Evolutionary conservation across 2,888 invertebrate genomes (phyloP).

Genomic region (Ypsolopha sequella): DNA sequence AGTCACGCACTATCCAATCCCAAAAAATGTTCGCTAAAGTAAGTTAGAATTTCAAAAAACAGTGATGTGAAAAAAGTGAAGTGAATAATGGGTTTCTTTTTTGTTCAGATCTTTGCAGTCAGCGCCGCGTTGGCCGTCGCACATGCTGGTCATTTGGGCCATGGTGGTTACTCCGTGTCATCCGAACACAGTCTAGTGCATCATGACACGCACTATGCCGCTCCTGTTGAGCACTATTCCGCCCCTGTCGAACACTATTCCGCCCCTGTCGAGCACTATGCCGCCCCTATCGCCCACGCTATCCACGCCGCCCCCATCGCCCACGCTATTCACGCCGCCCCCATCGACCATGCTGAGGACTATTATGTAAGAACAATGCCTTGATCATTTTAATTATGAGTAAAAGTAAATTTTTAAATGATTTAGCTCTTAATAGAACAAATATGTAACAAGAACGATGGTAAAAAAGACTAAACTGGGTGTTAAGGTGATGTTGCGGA

Average conservation of each 20-base stretch:
- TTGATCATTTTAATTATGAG: not conserved
- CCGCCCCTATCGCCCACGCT: conserved; percentile 18
- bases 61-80: conserved; percentile 2
- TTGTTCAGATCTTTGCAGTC: conserved; percentile 43
- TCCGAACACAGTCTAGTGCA: conserved; percentile 26
- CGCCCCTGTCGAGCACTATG: conserved; percentile 21
- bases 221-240: conserved; percentile 18
- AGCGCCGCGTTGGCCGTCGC: conserved; percentile 49
- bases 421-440: no score
- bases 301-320: conserved; percentile 18
- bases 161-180: conserved; percentile 23
- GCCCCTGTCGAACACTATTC: conserved; percentile 12
- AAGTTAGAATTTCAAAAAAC: conserved; percentile 23
- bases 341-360: conserved; percentile 21
- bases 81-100: conserved; percentile 6
- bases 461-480: no score
- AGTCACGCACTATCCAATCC: conserved; percentile 49
- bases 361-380: conserved; percentile 22
- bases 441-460: no score
- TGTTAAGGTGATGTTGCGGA: no score
- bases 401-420: no score
- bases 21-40: conserved; percentile 63
- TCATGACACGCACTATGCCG: conserved; percentile 16
- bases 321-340: conserved; percentile 18
- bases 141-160: conserved; percentile 58